These are phyloP conservation scores for Chrysolina oricalcia DNA, from an alignment of 2,888 invertebrate species.

Conservation along the genomic window DNA sequence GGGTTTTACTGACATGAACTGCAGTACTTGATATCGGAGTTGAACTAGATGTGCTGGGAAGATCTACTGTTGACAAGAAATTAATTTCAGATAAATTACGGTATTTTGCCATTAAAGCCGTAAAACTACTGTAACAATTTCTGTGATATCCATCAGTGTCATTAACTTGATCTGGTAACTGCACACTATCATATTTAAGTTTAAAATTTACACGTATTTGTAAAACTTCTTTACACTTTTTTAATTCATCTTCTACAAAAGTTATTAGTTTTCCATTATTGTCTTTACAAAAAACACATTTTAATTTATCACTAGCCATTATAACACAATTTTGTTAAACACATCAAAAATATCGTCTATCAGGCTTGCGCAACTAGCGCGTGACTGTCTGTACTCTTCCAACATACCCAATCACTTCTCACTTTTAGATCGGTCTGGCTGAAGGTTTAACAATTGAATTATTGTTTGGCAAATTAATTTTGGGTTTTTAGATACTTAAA, in stretches of 20 bases:
- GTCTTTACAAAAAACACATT: no score
- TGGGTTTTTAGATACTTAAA: no score
- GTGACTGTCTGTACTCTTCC: no score
- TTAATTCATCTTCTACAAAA: constrained; percentile 36
- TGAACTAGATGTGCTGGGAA: constrained; percentile 47
- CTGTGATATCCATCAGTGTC: constrained; percentile 47
- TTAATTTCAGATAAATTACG: constrained; percentile 40
- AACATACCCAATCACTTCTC: no score
- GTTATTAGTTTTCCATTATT: constrained; percentile 36
- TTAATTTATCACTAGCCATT: no score
- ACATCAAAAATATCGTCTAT: no score
- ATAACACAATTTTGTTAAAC: no score
- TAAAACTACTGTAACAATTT: constrained; percentile 45
- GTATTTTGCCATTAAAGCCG: constrained; percentile 44
- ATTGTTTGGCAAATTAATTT: no score
- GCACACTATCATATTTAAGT: constrained; percentile 32
- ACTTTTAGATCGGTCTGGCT: no score
- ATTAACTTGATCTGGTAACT: constrained; percentile 40
- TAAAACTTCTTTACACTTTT: constrained; percentile 27
- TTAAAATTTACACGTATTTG: constrained; percentile 40
- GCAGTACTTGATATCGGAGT: constrained; percentile 41
- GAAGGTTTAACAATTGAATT: no score
- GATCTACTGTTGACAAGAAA: constrained; percentile 41
- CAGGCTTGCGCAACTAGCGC: no score
- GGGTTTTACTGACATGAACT: constrained; percentile 41